Evolutionary conservation across 1,140 invertebrate species (phyloP), one percentile per base, ranked within the genome.

Genomic region (Parasteatoda tepidariorum): DNA sequence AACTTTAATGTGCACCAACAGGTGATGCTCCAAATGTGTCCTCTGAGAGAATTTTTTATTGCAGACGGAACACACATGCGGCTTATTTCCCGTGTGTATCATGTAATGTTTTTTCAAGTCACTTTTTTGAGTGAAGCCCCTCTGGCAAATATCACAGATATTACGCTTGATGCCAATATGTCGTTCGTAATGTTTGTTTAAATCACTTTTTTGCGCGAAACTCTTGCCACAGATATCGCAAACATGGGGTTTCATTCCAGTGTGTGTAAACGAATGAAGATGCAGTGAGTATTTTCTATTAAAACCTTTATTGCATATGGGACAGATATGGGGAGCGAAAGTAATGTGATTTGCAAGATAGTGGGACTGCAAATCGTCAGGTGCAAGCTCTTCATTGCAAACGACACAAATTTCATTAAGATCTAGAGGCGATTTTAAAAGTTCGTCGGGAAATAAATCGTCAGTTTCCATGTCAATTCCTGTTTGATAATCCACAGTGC

Each of bases 181-280:
- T 0, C 55, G 55, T 28, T 61, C 55, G 9, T 34, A 95, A 88
- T 96, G 95, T 90, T 96, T 95, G 11, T 94, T 95, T 41, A 97
- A 90, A 89, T 97, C 96, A 88, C 97, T 96, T 89, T 97, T 97
- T 41, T 96, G 92, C 88, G 97, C 97, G 89, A 97, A 96, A 26
- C 95, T 91, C 89, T 97, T 97, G 87, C 95, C 94, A 89, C 96
- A 97, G 70, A 96, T 94, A 64, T 94, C 91, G 89, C 96, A 97
- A 88, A 97, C 95, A 88, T 96, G 97, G 18, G 96, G 96, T 82
- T 95, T 91, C 89, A 96, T 95, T 64, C 95, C 95, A 86, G 95
- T 96, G 88, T 96, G 95, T 62, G 86, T 87, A n/a, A 76, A 66
- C 9, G 74, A 78, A 64, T 78, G 74, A 26, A 74, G 22, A 24